These are phyloP conservation scores for Diabrotica virgifera DNA, from an alignment of 1,140 invertebrate genomes.

Conservation along the genomic window DNA sequence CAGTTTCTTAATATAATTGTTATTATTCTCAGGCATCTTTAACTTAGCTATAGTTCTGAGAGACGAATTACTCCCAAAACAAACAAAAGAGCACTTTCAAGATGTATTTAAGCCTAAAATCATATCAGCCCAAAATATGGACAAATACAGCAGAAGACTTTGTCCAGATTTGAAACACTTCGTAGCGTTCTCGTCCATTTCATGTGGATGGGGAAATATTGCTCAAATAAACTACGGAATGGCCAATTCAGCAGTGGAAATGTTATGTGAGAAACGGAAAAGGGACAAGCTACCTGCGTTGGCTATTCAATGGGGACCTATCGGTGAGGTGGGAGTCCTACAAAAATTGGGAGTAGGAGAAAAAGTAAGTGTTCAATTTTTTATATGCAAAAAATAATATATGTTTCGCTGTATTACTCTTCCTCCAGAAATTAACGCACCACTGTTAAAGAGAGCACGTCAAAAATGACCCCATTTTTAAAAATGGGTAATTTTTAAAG, in stretches of 20 bases:
- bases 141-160: constrained; percentile 56
- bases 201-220: constrained; percentile 72
- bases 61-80: constrained; percentile 87
- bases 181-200: constrained; percentile 72
- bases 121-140: constrained; percentile 74
- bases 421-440: background rate
- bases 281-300: constrained; percentile 54
- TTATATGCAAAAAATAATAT: no score
- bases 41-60: constrained; percentile 86
- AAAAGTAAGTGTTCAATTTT: no score
- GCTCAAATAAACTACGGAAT: constrained; percentile 77
- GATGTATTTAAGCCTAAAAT: constrained; percentile 76
- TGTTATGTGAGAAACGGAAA: constrained; percentile 55
- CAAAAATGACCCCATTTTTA: no score
- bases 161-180: constrained; percentile 46
- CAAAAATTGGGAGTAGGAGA: constrained; percentile 20
- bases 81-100: constrained; percentile 74
- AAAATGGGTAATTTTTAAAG: no score
- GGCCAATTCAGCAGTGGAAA: constrained; percentile 60
- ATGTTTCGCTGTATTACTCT: no score
- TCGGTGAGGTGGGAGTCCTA: constrained; percentile 53
- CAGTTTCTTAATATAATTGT: background rate
- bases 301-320: constrained; percentile 60
- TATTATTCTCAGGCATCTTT: constrained; percentile 64
- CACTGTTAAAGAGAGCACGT: no score